Evolutionary conservation across 2,113 vertebrate species (phyloP).

Genomic region (Perca schrenkii): DNA sequence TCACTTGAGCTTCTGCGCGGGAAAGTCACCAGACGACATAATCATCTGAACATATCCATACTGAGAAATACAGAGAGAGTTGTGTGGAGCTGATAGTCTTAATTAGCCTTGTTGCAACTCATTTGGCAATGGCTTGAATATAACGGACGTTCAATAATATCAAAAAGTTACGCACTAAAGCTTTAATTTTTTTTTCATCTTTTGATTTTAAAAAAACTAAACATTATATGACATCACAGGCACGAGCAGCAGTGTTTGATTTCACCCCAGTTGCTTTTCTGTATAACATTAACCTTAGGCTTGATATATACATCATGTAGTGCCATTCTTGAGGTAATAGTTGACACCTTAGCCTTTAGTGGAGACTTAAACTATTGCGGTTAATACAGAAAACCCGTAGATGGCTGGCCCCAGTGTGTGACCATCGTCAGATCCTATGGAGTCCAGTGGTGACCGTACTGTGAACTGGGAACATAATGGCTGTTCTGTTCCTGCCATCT

Average conservation of each 20-base stretch:
- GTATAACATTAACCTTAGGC: neutral
- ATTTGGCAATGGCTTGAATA: too few relatives aligned
- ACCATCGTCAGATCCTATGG: slow-evolving; percentile 31
- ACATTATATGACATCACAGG: too few relatives aligned
- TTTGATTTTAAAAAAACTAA: too few relatives aligned
- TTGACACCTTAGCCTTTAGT: neutral
- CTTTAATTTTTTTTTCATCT: too few relatives aligned
- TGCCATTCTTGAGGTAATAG: neutral
- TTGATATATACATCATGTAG: neutral
- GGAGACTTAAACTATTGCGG: neutral
- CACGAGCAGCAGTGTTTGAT: neutral
- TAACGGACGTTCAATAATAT: too few relatives aligned
- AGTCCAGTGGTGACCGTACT: slow-evolving; percentile 66
- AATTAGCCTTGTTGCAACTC: too few relatives aligned
- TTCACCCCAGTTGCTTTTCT: neutral
- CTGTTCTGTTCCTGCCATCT: slow-evolving; percentile 79
- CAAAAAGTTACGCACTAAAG: too few relatives aligned
- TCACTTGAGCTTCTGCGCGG: too few relatives aligned
- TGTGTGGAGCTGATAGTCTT: too few relatives aligned
- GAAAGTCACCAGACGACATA: too few relatives aligned
- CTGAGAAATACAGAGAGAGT: too few relatives aligned
- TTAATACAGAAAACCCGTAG: neutral
- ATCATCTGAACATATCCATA: too few relatives aligned
- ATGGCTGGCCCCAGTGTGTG: neutral
- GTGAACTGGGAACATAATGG: slow-evolving; percentile 79